Evolutionary conservation across 2,797 vertebrate genomes (phyloP).

Genomic region (Falco peregrinus): DNA sequence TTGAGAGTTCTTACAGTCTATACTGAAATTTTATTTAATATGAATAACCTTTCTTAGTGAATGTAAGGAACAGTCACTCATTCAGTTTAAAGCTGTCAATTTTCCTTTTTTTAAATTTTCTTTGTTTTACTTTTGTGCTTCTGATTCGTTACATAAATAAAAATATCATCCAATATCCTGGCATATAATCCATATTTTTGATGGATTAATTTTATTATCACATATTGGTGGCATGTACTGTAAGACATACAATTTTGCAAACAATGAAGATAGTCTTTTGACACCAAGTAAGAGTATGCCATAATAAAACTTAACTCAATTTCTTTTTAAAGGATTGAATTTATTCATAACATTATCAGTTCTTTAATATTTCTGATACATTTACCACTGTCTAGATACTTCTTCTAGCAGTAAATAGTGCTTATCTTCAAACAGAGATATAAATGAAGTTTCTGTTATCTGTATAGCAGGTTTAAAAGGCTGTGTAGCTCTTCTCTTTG

Average conservation of each 20-base stretch:
- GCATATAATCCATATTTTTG: not conserved
- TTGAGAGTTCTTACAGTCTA: not conserved
- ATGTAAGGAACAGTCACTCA: not conserved
- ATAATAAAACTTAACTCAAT: not conserved
- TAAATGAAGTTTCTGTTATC: not conserved
- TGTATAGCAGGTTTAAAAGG: not conserved
- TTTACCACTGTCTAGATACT: not conserved
- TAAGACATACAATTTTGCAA: not conserved
- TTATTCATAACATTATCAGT: not conserved
- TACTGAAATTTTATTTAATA: not conserved
- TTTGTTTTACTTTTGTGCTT: not conserved
- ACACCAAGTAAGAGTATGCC: not conserved
- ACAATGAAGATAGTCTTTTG: not conserved
- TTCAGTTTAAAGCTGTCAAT: not conserved
- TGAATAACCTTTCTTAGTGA: not conserved
- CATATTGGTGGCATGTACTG: not conserved
- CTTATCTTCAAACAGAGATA: not conserved
- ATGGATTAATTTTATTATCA: not conserved
- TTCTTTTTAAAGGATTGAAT: not conserved
- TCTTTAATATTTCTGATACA: not conserved
- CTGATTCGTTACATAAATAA: not conserved
- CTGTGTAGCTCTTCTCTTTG: not conserved
- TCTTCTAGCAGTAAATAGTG: not conserved
- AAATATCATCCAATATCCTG: not conserved
- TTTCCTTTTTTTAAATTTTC: not conserved